A percentile compares a stretch with the other conserved stretches of the same genome.
These are phyloP conservation scores for Xerus inauris DNA, from an alignment of 2,113 vertebrate genomes.

Conservation along the genomic window DNA sequence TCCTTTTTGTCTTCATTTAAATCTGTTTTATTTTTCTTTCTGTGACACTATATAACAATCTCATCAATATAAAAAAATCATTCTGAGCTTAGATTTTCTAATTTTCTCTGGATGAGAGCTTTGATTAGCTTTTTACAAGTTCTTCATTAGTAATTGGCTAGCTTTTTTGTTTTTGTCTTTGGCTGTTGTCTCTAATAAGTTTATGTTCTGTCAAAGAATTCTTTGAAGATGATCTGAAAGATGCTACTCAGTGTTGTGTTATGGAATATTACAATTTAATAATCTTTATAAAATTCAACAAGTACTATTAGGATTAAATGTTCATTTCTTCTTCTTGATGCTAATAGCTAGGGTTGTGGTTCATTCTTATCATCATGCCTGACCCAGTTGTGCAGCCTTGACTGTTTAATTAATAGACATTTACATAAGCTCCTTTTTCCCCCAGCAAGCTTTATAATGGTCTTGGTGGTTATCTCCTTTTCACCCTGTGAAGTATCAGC, in stretches of 20 bases:
- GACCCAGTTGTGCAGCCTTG: slow-evolving; percentile 74
- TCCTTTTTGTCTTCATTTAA: slow-evolving; percentile 61
- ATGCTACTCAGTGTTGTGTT: slow-evolving; percentile 20
- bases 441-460: slow-evolving; percentile 64
- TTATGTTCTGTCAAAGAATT: slow-evolving; percentile 69
- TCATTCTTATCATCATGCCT: slow-evolving; percentile 59
- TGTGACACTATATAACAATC: slow-evolving; percentile 72
- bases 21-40: slow-evolving; percentile 71
- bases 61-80: slow-evolving; percentile 79
- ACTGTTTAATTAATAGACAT: slow-evolving; percentile 79
- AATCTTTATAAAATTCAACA: slow-evolving; percentile 62
- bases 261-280: slow-evolving; percentile 40
- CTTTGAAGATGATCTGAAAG: slow-evolving; percentile 65
- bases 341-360: slow-evolving; percentile 17
- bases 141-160: slow-evolving; percentile 78
- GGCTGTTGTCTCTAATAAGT: slow-evolving; percentile 72
- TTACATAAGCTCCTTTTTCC: slow-evolving; percentile 69
- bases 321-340: slow-evolving; percentile 52
- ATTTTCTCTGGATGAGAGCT: slow-evolving; percentile 82
- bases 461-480: slow-evolving; percentile 72
- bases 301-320: slow-evolving; percentile 62
- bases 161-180: slow-evolving; percentile 68
- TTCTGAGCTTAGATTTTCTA: slow-evolving; percentile 72
- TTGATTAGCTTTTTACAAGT: slow-evolving; percentile 81
- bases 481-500: slow-evolving; percentile 68